Base-by-base conservation (phyloP, 64 coral and sea anemone genomes). In the Dendronephthya gigantea region DNA sequence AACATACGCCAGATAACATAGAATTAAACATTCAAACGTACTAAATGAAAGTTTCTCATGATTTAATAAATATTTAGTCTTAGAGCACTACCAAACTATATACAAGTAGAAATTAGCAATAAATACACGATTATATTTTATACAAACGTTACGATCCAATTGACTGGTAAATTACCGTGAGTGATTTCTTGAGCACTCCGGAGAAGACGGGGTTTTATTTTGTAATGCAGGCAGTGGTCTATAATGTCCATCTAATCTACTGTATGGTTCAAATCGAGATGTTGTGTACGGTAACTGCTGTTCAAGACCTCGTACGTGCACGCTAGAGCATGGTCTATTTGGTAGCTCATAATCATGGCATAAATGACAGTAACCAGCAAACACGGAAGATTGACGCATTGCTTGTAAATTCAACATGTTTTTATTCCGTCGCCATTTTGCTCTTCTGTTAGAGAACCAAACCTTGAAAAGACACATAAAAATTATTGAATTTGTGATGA, bases 371-470 rank as follows among this genome's bases (percentile, higher is more conserved):
- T 90, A 98, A 35, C 92, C 85, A 29, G 90, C 90, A 32, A 98
- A 83, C 15, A 98, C 39, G 0, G 95, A 98, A n/a, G 88, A 87
- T 33, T 79, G 72, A 16, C 92, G 75, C 88, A 98, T 90, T 14
- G 93, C 89, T 10, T 92, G 95, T 83, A 98, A 65, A 81, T 83
- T 98, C 66, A 90, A 88, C 40, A 98, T 98, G 82, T 98, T 98
- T 49, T 93, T 92, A 49, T 98, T 92, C 40, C 95, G 91, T 82
- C 95, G 89, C 95, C 95, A 98, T 88, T 98, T 98, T 75, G 95
- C 95, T 49, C 95, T 84, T 27, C 95, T 87, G 89, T 98, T 98
- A 12, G 95, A 98, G 89, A 98, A 98, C 95, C 95, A 98, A 2
- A 98, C 95, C 95, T 98, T 36, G 55, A 68, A 58, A 93, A 17